These are phyloP conservation scores for Desmodus rotundus DNA, from an alignment of 2,113 vertebrate species.

Conservation along the genomic window DNA sequence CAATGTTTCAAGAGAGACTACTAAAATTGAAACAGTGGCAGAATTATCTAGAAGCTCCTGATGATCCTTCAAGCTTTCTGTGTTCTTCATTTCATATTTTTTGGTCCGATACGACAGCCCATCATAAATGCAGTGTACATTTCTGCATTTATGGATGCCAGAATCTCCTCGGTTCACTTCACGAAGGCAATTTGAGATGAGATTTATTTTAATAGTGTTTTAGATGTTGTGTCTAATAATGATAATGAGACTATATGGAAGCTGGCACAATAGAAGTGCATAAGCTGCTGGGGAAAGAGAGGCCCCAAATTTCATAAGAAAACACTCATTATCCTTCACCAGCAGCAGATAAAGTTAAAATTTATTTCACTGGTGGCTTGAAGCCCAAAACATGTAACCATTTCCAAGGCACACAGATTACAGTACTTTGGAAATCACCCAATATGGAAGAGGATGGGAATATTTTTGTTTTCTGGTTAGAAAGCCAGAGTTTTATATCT, in stretches of 20 bases:
- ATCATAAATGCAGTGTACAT: neutral
- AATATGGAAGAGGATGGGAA: neutral
- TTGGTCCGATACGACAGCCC: slow-evolving; percentile 17
- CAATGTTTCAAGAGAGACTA: slow-evolving; percentile 68
- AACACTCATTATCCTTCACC: slow-evolving; percentile 63
- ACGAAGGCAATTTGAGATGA: slow-evolving; percentile 60
- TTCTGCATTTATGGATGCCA: slow-evolving; percentile 44
- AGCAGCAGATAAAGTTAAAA: slow-evolving; percentile 64
- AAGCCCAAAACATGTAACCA: slow-evolving; percentile 26
- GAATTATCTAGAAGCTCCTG: slow-evolving; percentile 55
- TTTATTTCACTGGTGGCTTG: slow-evolving; percentile 59
- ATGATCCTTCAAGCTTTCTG: slow-evolving; percentile 57
- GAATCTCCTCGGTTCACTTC: slow-evolving; percentile 52
- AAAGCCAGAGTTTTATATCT: slow-evolving; percentile 31
- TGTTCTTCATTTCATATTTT: slow-evolving; percentile 53
- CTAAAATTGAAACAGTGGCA: slow-evolving; percentile 60
- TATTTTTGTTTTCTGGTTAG: slow-evolving; percentile 60
- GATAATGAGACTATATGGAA: slow-evolving; percentile 57
- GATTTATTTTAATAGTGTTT: slow-evolving; percentile 61
- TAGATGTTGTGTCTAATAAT: slow-evolving; percentile 67
- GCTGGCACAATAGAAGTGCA: slow-evolving; percentile 38
- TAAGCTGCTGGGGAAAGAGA: slow-evolving; percentile 46
- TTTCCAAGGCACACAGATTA: slow-evolving; percentile 64
- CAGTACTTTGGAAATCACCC: slow-evolving; percentile 54
- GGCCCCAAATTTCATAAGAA: slow-evolving; percentile 63